Percentiles rank a stretch among this genome's conserved stretches.
Conservation (phyloP, 2,888 invertebrate species). For the Trachelus troglodyta region DNA sequence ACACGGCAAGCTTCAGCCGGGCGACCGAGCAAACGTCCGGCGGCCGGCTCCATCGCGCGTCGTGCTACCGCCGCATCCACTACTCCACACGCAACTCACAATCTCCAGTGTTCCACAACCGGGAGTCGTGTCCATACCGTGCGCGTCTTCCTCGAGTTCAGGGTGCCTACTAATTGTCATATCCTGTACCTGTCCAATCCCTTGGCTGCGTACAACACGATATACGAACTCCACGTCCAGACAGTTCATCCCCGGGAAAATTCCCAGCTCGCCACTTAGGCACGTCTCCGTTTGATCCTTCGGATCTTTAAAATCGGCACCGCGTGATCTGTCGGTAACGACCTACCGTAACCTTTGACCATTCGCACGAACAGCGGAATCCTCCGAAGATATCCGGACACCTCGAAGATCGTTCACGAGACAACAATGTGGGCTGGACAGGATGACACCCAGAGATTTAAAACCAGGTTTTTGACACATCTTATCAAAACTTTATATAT, state of each 20-base stretch:
- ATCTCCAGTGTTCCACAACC: slow-evolving; percentile 27
- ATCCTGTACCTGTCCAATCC: background rate
- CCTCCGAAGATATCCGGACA: background rate
- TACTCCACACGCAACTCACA: slow-evolving; percentile 16
- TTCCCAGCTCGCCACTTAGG: background rate
- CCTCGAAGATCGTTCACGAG: background rate
- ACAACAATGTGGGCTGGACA: slow-evolving; percentile 58
- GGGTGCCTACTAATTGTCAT: background rate
- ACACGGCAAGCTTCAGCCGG: slow-evolving; percentile 4
- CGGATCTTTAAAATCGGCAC: background rate
- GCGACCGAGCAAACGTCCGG: slow-evolving; percentile 4
- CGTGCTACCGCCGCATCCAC: slow-evolving; percentile 15
- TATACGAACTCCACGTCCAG: background rate
- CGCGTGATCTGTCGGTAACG: background rate
- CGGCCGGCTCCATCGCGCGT: slow-evolving; percentile 12
- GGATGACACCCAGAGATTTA: slow-evolving; percentile 58
- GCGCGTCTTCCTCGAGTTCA: slow-evolving; percentile 1
- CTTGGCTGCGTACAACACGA: background rate
- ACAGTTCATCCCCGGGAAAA: background rate
- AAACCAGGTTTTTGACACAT: slow-evolving; percentile 52
- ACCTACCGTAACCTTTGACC: background rate
- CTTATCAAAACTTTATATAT: background rate
- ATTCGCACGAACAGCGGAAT: background rate
- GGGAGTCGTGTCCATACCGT: slow-evolving; percentile 17
- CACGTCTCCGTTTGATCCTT: background rate